Conservation (phyloP, 2,888 invertebrate species). For the Leptura quadrifasciata region DNA sequence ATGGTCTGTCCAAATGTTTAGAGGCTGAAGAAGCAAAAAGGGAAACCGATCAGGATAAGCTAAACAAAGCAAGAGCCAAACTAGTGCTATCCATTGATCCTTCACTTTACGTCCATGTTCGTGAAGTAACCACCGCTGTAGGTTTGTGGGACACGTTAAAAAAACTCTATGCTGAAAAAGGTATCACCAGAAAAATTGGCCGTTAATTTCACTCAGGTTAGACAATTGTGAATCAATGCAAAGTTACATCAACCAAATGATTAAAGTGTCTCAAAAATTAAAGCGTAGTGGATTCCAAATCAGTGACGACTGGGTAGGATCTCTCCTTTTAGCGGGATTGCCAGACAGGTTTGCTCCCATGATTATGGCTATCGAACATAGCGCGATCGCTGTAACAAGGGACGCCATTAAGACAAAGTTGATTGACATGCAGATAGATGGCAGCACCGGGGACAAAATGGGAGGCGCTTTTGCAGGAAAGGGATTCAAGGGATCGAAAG, state of each 20-base stretch:
- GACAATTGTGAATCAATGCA: slow-evolving; percentile 60
- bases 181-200: slow-evolving; percentile 59
- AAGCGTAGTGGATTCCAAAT: slow-evolving; percentile 61
- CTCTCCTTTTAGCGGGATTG: slow-evolving; percentile 58
- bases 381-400: slow-evolving; percentile 53
- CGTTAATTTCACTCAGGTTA: slow-evolving; percentile 56
- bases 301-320: slow-evolving; percentile 61
- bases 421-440: slow-evolving; percentile 52
- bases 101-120: slow-evolving; percentile 1
- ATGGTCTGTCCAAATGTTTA: slow-evolving; percentile 43
- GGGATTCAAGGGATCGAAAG: background rate
- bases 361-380: slow-evolving; percentile 60
- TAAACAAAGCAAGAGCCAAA: slow-evolving; percentile 4
- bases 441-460: slow-evolving; percentile 32
- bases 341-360: slow-evolving; percentile 49
- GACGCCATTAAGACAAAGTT: slow-evolving; percentile 59
- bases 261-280: slow-evolving; percentile 61
- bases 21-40: slow-evolving; percentile 20
- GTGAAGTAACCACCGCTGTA: background rate
- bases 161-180: slow-evolving; percentile 57
- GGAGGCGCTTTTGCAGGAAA: slow-evolving; percentile 41
- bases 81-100: background rate
- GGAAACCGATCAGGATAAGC: background rate
- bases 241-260: slow-evolving; percentile 60
- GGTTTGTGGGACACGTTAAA: slow-evolving; percentile 57